Percentiles rank a stretch among this genome's conserved stretches.
phyloP scores from a whole-genome alignment of 2,797 vertebrate genomes.

The Holocentrus rufus region DNA sequence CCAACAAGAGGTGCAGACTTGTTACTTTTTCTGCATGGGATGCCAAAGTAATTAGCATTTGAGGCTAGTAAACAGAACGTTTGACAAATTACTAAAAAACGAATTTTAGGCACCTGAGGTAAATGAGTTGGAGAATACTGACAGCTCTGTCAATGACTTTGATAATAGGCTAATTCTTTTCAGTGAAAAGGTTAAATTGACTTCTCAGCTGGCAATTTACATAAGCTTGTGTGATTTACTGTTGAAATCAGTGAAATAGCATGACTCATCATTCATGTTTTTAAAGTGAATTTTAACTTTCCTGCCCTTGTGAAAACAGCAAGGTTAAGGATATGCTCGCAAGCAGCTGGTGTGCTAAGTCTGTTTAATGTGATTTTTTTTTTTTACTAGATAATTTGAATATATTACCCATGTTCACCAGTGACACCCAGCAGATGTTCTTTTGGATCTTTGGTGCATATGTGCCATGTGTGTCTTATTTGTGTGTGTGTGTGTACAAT shows the following conservation, averaged over 20 bases:
- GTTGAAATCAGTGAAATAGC: slow-evolving; percentile 5
- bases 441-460: slow-evolving; percentile 7
- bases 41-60: slow-evolving; percentile 24
- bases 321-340: slow-evolving; percentile 50
- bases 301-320: slow-evolving; percentile 34
- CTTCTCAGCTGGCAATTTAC: background rate
- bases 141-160: slow-evolving; percentile 8
- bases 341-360: slow-evolving; percentile 46
- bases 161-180: background rate
- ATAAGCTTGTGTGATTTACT: slow-evolving; percentile 6
- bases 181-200: slow-evolving; percentile 1
- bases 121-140: slow-evolving; percentile 19
- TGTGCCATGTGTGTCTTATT: background rate
- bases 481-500: background rate
- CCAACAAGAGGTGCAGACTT: background rate
- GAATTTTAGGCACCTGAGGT: background rate
- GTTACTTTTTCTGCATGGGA: background rate
- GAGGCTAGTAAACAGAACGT: slow-evolving; percentile 2
- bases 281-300: slow-evolving; percentile 25
- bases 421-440: slow-evolving; percentile 57
- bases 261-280: slow-evolving; percentile 20
- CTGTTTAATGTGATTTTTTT: slow-evolving; percentile 38
- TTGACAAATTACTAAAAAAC: slow-evolving; percentile 11
- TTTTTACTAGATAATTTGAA: slow-evolving; percentile 37
- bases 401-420: slow-evolving; percentile 39